phyloP scores from a whole-genome alignment of 2,888 invertebrate species.

The Aporophyla nigra region DNA sequence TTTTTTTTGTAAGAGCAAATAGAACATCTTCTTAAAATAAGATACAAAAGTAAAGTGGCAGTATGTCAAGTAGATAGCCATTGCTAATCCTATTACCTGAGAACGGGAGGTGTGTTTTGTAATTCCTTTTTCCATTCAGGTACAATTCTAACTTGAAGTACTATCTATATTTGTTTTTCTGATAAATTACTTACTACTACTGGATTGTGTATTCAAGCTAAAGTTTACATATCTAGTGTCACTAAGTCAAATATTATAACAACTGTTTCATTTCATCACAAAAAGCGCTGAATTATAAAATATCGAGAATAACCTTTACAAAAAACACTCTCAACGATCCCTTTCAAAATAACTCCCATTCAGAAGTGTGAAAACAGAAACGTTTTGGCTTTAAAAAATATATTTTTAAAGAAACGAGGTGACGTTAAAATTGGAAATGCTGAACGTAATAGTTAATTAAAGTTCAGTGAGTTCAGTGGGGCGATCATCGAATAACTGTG shows the following conservation, averaged over 20 bases:
- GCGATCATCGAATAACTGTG: slow-evolving; percentile 73
- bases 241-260: not conserved
- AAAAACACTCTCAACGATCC: not conserved
- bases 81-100: not conserved
- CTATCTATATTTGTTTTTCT: not conserved
- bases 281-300: not conserved
- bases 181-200: not conserved
- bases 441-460: slow-evolving; percentile 75
- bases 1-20: not conserved
- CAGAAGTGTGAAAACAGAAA: slow-evolving; percentile 49
- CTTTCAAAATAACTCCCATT: slow-evolving; percentile 14
- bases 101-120: not conserved
- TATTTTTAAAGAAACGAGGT: slow-evolving; percentile 43
- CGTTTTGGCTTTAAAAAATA: slow-evolving; percentile 49
- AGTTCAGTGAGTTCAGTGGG: slow-evolving; percentile 70
- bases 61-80: not conserved
- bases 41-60: not conserved
- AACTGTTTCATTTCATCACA: not conserved
- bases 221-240: not conserved
- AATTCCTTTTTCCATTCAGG: not conserved
- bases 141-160: not conserved
- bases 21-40: not conserved
- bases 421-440: slow-evolving; percentile 64
- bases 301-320: not conserved
- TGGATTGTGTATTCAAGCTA: not conserved